Evolutionary conservation across 2,797 vertebrate species (phyloP).

Genomic region (Oophaga sylvatica): DNA sequence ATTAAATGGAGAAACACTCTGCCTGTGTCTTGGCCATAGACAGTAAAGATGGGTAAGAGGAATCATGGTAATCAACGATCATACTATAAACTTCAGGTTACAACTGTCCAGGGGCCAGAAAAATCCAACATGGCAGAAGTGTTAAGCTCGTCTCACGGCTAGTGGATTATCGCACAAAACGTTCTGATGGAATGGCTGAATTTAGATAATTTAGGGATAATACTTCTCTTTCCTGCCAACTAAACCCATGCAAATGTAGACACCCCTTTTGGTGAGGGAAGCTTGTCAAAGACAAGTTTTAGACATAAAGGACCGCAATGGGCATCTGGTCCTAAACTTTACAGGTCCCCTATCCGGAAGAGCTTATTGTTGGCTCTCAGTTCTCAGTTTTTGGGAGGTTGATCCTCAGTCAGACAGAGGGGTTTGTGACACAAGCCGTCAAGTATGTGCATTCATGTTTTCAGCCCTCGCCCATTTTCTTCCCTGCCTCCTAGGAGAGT

Average conservation of each 20-base stretch:
- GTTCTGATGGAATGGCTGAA: no score
- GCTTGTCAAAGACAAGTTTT: neutral
- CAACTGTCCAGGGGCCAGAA: neutral
- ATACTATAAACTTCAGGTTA: neutral
- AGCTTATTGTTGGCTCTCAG: neutral
- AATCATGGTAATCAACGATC: neutral
- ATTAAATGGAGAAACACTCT: neutral
- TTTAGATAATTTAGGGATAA: no score
- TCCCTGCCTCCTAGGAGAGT: neutral
- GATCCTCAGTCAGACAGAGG: neutral
- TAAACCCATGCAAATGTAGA: no score
- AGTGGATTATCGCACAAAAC: no score
- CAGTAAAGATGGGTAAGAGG: neutral
- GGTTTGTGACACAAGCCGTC: neutral
- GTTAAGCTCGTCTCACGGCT: no score
- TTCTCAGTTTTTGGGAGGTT: neutral
- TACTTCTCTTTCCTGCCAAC: no score
- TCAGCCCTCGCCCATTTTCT: neutral
- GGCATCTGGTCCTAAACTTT: neutral
- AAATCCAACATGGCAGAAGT: neutral
- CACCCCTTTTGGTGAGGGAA: neutral
- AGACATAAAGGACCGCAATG: neutral
- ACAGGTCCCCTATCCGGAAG: neutral
- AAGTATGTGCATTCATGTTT: neutral
- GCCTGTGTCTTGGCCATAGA: neutral